A percentile compares a stretch with the other conserved stretches of the same genome.
Conservation (phyloP, 2,888 invertebrate genomes). For the Auanema sp. region DNA sequence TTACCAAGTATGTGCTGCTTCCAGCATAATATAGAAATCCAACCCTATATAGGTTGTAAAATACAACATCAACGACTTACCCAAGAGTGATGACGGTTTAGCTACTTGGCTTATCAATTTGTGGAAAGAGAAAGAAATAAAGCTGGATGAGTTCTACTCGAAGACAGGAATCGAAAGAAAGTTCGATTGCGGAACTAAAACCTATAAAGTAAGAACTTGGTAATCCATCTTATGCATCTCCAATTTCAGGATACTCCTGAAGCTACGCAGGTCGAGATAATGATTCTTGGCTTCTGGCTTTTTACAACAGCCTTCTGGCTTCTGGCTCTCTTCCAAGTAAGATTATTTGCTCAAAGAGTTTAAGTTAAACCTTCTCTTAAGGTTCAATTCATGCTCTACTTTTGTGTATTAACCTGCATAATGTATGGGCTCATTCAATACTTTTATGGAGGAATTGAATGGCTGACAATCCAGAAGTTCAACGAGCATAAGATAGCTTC, state of each 20-base stretch:
- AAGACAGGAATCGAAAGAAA: conserved; percentile 26
- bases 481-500: conserved; percentile 13
- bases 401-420: conserved; percentile 26
- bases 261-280: conserved; percentile 25
- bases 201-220: conserved; percentile 21
- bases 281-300: conserved; percentile 49
- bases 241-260: too few relatives aligned
- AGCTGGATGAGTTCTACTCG: conserved; percentile 49
- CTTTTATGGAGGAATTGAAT: conserved; percentile 55
- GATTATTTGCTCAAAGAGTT: too few relatives aligned
- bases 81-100: conserved; percentile 57
- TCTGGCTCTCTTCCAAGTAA: conserved; percentile 37
- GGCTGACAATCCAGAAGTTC: conserved; percentile 42
- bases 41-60: conserved; percentile 43
- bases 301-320: conserved; percentile 55
- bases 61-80: conserved; percentile 52
- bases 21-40: not conserved
- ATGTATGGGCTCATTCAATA: conserved; percentile 31
- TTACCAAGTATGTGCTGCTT: conserved; percentile 76
- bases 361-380: conserved; percentile 13
- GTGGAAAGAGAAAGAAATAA: conserved; percentile 66
- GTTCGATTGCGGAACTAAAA: conserved; percentile 26
- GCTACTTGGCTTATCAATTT: conserved; percentile 64
- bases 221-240: too few relatives aligned
- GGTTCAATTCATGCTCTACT: conserved; percentile 36